Evolutionary conservation across 2,113 vertebrate species (phyloP).

Genomic region (Melospiza georgiana): DNA sequence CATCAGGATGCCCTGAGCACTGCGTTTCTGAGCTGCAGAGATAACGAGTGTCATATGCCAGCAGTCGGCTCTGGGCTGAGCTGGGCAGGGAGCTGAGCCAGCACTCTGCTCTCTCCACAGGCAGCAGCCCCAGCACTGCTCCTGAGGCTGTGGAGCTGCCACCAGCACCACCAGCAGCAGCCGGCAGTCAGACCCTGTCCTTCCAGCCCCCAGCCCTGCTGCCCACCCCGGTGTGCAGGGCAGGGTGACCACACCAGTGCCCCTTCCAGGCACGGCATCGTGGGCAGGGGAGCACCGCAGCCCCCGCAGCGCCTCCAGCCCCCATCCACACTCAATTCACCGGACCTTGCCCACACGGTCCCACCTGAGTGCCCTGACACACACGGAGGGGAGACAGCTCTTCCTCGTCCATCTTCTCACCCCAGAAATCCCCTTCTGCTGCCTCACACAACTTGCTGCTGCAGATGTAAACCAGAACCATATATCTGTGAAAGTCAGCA

Average conservation of each 20-base stretch:
- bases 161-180: neutral
- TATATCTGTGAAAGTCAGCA: fast-evolving
- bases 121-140: neutral
- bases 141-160: fast-evolving
- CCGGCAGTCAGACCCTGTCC: fast-evolving
- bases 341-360: fast-evolving
- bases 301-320: neutral
- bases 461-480: fast-evolving
- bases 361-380: too few species aligned
- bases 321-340: neutral
- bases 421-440: neutral
- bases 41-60: constrained; percentile 1
- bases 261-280: fast-evolving
- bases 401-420: neutral
- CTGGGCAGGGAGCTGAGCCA: neutral
- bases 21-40: constrained; percentile 16
- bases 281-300: neutral
- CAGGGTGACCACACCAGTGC: neutral
- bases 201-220: neutral
- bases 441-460: neutral
- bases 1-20: constrained; percentile 53
- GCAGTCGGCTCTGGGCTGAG: neutral
- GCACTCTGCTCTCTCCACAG: neutral
- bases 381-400: fast-evolving
- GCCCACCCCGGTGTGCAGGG: fast-evolving